These are phyloP conservation scores for Chionomys nivalis DNA, from an alignment of 2,113 vertebrate species.

Conservation along the genomic window DNA sequence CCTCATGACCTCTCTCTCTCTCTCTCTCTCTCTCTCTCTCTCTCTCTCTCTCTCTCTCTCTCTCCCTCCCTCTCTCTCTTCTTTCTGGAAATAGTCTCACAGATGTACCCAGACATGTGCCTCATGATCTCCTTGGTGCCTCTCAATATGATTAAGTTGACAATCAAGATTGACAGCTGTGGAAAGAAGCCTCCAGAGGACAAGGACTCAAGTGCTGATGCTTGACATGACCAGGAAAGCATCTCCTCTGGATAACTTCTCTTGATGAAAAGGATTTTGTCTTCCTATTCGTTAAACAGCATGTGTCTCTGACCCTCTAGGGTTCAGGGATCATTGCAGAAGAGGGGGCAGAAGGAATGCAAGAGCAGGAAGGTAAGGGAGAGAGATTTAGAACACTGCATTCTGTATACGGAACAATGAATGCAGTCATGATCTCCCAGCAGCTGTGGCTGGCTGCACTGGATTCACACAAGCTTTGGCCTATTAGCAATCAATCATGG, in stretches of 20 bases:
- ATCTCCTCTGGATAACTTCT: neutral
- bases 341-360: neutral
- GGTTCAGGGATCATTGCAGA: neutral
- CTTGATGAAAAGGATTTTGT: slow-evolving; percentile 18
- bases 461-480: neutral
- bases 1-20: too few relatives aligned
- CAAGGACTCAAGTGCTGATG: neutral
- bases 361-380: neutral
- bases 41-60: too few relatives aligned
- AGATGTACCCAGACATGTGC: neutral
- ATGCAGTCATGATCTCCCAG: neutral
- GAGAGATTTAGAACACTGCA: neutral
- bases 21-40: too few relatives aligned
- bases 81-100: neutral
- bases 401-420: neutral
- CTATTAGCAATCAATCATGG: neutral
- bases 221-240: neutral
- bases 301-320: neutral
- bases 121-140: too few relatives aligned
- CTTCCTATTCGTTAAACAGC: slow-evolving; percentile 3
- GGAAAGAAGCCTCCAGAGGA: neutral
- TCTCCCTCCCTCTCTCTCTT: too few relatives aligned
- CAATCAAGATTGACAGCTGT: neutral
- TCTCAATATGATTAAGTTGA: neutral
- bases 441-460: neutral